Evolutionary conservation across 2,113 vertebrate species (phyloP).

Genomic region (Capra hircus): DNA sequence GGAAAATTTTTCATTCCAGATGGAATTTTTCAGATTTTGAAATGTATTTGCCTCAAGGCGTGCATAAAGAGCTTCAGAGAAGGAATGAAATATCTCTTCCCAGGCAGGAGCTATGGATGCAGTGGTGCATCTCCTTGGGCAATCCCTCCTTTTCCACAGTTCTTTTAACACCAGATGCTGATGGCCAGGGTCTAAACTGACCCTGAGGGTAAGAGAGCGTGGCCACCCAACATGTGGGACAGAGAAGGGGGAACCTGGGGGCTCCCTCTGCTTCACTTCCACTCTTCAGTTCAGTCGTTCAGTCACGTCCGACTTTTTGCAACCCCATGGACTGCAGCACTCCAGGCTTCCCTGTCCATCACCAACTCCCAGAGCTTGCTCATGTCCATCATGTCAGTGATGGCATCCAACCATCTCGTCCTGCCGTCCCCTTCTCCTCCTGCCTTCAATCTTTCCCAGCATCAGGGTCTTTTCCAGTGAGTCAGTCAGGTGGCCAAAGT

Average conservation of each 20-base stretch:
- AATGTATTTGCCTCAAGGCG: constrained; percentile 20
- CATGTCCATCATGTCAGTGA: not conserved
- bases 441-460: not conserved
- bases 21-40: constrained; percentile 9
- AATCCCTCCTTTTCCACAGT: not conserved
- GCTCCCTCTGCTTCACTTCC: not conserved
- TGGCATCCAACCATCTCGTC: not conserved
- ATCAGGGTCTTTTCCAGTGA: not conserved
- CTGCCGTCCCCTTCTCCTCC: not conserved
- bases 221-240: not conserved
- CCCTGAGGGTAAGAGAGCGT: not conserved
- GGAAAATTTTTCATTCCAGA: not conserved
- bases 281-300: not conserved
- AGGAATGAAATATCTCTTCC: constrained; percentile 42
- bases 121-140: not conserved
- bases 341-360: not conserved
- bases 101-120: not conserved
- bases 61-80: constrained; percentile 8
- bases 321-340: not conserved
- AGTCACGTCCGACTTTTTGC: not conserved
- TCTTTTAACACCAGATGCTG: constrained; percentile 12
- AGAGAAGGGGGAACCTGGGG: not conserved
- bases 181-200: not conserved
- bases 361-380: not conserved
- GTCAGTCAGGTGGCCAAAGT: not conserved